A percentile compares a stretch with the other conserved stretches of the same genome.
phyloP scores from a whole-genome alignment of 2,113 vertebrate species.

The Sapayoa aenigma region DNA sequence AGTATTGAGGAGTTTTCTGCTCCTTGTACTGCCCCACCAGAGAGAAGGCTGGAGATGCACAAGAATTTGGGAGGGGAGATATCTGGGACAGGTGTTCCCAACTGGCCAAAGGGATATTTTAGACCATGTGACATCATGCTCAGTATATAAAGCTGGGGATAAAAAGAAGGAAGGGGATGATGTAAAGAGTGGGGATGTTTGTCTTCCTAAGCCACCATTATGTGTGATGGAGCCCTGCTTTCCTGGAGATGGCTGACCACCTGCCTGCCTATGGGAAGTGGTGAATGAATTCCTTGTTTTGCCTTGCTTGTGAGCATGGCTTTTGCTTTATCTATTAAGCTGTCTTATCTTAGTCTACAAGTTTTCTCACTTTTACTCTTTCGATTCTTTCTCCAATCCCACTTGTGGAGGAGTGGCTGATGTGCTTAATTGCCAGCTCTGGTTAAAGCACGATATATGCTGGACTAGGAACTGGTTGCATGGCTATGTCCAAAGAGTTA shows the following conservation, averaged over 20 bases:
- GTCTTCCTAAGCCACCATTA: no score
- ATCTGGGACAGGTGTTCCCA: background rate
- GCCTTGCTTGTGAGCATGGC: background rate
- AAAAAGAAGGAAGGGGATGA: background rate
- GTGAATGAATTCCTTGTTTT: background rate
- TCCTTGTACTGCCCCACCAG: background rate
- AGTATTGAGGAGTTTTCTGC: background rate
- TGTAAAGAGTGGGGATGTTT: no score
- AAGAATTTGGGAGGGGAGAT: background rate
- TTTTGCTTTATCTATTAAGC: background rate
- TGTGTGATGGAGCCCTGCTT: background rate
- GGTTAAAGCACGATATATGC: background rate
- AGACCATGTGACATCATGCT: background rate
- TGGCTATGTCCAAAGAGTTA: background rate
- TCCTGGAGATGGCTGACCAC: background rate
- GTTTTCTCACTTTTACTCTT: background rate
- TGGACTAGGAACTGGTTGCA: background rate
- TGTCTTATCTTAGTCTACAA: background rate
- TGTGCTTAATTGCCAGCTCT: rapidly evolving
- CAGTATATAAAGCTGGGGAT: background rate
- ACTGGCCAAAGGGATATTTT: background rate
- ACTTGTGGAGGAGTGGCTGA: rapidly evolving
- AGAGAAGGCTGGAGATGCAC: background rate
- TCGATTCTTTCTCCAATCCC: background rate
- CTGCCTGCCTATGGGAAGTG: background rate